phyloP scores from a whole-genome alignment of 2,888 invertebrate species.

The Spatulosminthurus flaviceps region DNA sequence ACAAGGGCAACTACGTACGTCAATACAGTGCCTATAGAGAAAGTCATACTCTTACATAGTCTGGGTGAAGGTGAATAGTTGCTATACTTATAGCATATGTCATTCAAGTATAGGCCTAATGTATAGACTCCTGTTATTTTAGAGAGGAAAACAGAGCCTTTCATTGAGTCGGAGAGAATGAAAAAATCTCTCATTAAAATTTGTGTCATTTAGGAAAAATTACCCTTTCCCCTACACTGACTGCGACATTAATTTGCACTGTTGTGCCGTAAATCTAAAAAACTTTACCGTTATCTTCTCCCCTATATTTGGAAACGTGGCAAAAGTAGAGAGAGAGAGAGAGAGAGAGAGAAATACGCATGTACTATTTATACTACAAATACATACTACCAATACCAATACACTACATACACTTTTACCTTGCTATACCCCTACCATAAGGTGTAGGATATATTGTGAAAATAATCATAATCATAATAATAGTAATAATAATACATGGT shows the following conservation, averaged over 20 bases:
- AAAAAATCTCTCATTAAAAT: constrained; percentile 50
- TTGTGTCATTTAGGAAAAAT: constrained; percentile 49
- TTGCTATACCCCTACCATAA: background rate
- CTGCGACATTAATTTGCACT: constrained; percentile 46
- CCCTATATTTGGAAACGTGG: constrained; percentile 37
- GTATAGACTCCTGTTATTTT: constrained; percentile 21
- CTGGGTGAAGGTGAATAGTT: too few relatives aligned
- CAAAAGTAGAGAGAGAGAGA: background rate
- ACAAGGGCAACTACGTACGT: too few relatives aligned
- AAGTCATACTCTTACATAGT: too few relatives aligned
- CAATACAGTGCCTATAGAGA: too few relatives aligned
- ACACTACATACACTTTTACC: background rate
- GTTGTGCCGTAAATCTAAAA: constrained; percentile 39
- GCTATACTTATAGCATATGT: too few relatives aligned
- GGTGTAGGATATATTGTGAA: background rate
- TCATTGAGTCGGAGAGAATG: constrained; percentile 44
- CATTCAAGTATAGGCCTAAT: background rate
- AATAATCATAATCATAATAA: constrained; percentile 5
- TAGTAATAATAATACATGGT: background rate
- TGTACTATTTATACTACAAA: too few relatives aligned
- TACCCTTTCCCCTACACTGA: constrained; percentile 47
- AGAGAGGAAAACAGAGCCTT: constrained; percentile 44
- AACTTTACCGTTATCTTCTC: constrained; percentile 38
- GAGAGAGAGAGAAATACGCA: too few relatives aligned
- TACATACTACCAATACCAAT: too few relatives aligned